These are phyloP conservation scores for Esox masquinongy DNA, from an alignment of 2,797 vertebrate genomes.

Conservation along the genomic window DNA sequence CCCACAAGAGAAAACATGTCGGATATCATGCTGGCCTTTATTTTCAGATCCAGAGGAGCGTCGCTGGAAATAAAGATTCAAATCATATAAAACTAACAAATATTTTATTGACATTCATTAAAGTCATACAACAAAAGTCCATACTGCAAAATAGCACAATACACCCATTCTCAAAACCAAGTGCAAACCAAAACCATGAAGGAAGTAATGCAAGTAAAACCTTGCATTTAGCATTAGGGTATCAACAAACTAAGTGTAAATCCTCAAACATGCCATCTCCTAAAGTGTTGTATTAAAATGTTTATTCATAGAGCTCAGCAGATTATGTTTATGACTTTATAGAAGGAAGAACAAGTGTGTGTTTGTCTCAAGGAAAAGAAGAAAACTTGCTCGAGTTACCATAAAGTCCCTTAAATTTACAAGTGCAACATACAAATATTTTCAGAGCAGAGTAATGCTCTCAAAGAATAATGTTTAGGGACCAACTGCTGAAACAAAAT, in stretches of 20 bases:
- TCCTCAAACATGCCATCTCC: constrained; percentile 36
- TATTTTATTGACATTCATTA: neutral
- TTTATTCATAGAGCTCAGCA: constrained; percentile 33
- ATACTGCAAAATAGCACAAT: neutral
- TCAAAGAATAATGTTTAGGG: constrained; percentile 6
- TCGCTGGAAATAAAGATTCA: constrained; percentile 77
- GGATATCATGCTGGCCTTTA: constrained; percentile 98
- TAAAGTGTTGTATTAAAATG: constrained; percentile 20
- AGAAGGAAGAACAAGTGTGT: constrained; percentile 37
- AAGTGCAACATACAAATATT: neutral
- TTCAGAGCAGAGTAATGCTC: constrained; percentile 7
- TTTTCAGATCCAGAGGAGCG: constrained; percentile 95
- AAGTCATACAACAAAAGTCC: neutral
- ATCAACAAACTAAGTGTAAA: constrained; percentile 41
- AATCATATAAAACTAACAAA: constrained; percentile 16
- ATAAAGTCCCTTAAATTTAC: neutral
- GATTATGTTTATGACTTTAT: constrained; percentile 24
- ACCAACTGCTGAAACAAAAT: constrained; percentile 20
- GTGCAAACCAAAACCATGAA: neutral
- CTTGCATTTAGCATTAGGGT: constrained; percentile 15
- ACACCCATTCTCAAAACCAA: neutral
- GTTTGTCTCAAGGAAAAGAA: constrained; percentile 12
- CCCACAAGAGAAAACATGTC: constrained; percentile 99
- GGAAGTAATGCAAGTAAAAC: constrained; percentile 25
- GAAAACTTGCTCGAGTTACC: neutral